These are phyloP conservation scores for Tinea trinotella DNA, from an alignment of 2,888 invertebrate genomes.

Conservation along the genomic window DNA sequence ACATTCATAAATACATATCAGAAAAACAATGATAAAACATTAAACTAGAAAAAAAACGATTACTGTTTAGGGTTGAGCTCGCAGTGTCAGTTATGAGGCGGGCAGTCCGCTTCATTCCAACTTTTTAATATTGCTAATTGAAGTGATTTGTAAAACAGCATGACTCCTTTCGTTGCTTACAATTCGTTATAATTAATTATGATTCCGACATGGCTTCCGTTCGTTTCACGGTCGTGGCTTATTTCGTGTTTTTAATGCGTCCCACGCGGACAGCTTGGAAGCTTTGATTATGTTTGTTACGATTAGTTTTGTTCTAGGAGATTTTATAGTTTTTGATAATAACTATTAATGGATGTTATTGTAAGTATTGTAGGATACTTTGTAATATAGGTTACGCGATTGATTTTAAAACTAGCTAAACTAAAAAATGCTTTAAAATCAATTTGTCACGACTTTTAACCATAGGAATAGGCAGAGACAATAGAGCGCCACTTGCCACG, in stretches of 20 bases:
- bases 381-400: too few relatives aligned
- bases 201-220: slow-evolving; percentile 62
- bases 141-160: slow-evolving; percentile 73
- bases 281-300: background rate
- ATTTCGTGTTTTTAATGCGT: background rate
- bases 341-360: too few relatives aligned
- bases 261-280: background rate
- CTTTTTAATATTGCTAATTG: slow-evolving; percentile 72
- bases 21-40: background rate
- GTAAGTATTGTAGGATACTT: too few relatives aligned
- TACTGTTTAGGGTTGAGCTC: background rate
- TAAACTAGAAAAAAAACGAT: background rate
- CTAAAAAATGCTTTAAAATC: too few relatives aligned
- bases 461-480: too few relatives aligned
- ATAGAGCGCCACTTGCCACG: too few relatives aligned
- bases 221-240: slow-evolving; percentile 35
- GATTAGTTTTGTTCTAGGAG: background rate
- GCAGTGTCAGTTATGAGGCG: background rate
- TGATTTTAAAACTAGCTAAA: too few relatives aligned
- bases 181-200: slow-evolving; percentile 70
- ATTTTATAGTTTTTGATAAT: background rate
- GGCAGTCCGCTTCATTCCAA: slow-evolving; percentile 24
- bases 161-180: slow-evolving; percentile 71
- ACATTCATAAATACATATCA: background rate
- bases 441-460: too few relatives aligned